Conservation (phyloP, 2,113 vertebrate genomes). For the Mus musculus region GRCm39 chr4:107261001-107261500, state of each 20-base stretch:
- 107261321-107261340: background rate
- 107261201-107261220: background rate
- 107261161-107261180: background rate
- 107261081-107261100: constrained; percentile 3
- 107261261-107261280: constrained; percentile 29
- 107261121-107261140: background rate
- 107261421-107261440: background rate
- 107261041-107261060: background rate
- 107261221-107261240: constrained; percentile 41
- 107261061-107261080: background rate
- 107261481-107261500: background rate
- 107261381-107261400: background rate
- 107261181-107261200: background rate
- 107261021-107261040: background rate
- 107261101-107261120: background rate
- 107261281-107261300: constrained; percentile 42
- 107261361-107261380: constrained; percentile 40
- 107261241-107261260: constrained; percentile 45
- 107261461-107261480: background rate
- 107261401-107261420: background rate
- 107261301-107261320: constrained; percentile 11
- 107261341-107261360: constrained; percentile 19
- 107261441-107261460: background rate
- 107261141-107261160: background rate
- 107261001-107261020: background rate